Base-by-base conservation (phyloP, 2,888 invertebrate genomes). In the Ophion ventricosus region DNA sequence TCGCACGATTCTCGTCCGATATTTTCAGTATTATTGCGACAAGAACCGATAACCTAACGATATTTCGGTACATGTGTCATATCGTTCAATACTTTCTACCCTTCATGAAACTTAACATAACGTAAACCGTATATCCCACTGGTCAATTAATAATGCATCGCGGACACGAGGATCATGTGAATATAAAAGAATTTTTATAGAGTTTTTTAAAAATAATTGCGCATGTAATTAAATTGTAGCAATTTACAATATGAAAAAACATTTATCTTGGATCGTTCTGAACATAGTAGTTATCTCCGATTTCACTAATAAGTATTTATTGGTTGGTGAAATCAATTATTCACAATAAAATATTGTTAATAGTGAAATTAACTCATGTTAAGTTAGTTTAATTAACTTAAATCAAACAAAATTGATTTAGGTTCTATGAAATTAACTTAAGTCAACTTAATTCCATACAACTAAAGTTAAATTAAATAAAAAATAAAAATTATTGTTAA, bases 11-110 rank as follows among this genome's bases (percentile, higher is more conserved):
- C 35, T 20, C 59, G 43, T 40, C 14, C 17, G 54, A 0, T 73
- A 40, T 57, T 57, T 57, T 43, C 35, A 2, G 56, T 57, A 66
- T 40, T 35, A 40, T 72, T 81, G 57, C 72, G 40, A 67, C 17
- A 40, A 40, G 40, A 40, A 40, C 10, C 40, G 29, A 70, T 11
- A 26, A 69, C 20, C n/a, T 17, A 7, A 23, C 57, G 35, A 57
- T 20, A 25, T 72, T 56, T 26, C 29, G 20, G 56, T 35, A 56
- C 20, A 26, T 29, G 56, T 70, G 56, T 70, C 49, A 49, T n/a
- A n/a, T 70, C 26, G 54, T 69, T 29, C 56, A 29, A 49, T 49
- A 49, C 14, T 49, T 49, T 49, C 17, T 1, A 49, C 17, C 49
- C 14, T 49, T 3, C 14, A 17, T 17, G 3, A 17, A 49, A 49